These are phyloP conservation scores for Seriola rivoliana DNA, from an alignment of 2,113 vertebrate genomes.

Conservation along the genomic window DNA sequence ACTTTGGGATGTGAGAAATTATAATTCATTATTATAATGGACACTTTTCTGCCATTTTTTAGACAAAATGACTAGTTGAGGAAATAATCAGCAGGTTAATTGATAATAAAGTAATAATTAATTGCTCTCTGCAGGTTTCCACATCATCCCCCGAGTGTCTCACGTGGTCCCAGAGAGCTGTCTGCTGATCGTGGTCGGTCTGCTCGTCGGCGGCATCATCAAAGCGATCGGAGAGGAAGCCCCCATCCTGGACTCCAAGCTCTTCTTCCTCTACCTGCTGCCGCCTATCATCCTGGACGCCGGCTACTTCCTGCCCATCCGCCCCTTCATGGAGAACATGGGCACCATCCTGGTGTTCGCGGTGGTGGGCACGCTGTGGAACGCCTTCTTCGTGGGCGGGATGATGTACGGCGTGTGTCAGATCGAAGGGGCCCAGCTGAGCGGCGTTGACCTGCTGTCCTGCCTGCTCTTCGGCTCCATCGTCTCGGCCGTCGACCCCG, in stretches of 20 bases:
- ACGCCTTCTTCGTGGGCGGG: slow-evolving; percentile 91
- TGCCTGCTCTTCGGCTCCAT: slow-evolving; percentile 96
- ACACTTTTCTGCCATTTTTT: too few relatives aligned
- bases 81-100: background rate
- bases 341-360: slow-evolving; percentile 97
- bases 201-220: slow-evolving; percentile 93
- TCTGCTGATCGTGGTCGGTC: slow-evolving; percentile 94
- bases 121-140: slow-evolving; percentile 87
- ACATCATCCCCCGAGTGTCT: slow-evolving; percentile 91
- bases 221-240: slow-evolving; percentile 87
- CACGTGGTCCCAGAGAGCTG: slow-evolving; percentile 94
- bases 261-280: slow-evolving; percentile 97
- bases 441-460: slow-evolving; percentile 87
- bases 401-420: slow-evolving; percentile 91
- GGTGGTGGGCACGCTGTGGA: slow-evolving; percentile 96
- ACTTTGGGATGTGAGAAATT: too few relatives aligned
- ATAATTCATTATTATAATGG: too few relatives aligned
- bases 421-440: slow-evolving; percentile 80
- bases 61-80: too few relatives aligned
- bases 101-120: background rate
- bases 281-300: slow-evolving; percentile 98
- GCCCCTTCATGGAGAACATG: slow-evolving; percentile 93
- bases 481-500: slow-evolving; percentile 95
- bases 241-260: slow-evolving; percentile 87
- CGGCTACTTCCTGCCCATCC: slow-evolving; percentile 95